phyloP scores from a whole-genome alignment of 1,140 invertebrate genomes.

The Macrosteles quadrilineatus region DNA sequence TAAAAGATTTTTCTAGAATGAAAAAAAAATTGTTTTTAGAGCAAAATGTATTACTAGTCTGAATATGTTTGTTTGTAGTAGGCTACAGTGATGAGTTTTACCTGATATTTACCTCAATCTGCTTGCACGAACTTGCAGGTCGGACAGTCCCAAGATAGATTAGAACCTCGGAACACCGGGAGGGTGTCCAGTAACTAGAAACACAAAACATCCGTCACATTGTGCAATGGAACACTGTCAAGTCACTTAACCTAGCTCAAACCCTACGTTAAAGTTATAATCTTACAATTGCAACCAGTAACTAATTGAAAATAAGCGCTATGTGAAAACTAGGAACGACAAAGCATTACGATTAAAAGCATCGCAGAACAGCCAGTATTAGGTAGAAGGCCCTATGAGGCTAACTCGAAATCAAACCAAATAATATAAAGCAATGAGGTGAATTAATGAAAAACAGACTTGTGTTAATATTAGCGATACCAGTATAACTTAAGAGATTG shows the following conservation, averaged over 20 bases:
- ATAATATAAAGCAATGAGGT: constrained; percentile 15
- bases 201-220: constrained; percentile 42
- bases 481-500: background rate
- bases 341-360: constrained; percentile 27
- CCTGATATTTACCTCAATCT: constrained; percentile 85
- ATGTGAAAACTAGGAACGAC: background rate
- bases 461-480: constrained; percentile 11
- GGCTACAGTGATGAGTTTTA: no score
- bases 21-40: no score
- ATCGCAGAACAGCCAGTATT: constrained; percentile 11
- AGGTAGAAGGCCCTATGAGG: background rate
- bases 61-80: no score
- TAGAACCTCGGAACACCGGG: constrained; percentile 99
- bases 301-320: constrained; percentile 9
- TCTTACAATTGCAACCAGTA: background rate
- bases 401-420: constrained; percentile 1
- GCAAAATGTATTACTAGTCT: no score
- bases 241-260: background rate
- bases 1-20: no score
- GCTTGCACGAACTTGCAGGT: constrained; percentile 96
- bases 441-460: constrained; percentile 1
- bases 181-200: constrained; percentile 98
- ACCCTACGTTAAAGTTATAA: background rate
- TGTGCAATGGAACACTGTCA: no score
- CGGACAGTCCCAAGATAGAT: constrained; percentile 82